Conservation (phyloP, 2,797 vertebrate species). For the Brachymystax lenok region DNA sequence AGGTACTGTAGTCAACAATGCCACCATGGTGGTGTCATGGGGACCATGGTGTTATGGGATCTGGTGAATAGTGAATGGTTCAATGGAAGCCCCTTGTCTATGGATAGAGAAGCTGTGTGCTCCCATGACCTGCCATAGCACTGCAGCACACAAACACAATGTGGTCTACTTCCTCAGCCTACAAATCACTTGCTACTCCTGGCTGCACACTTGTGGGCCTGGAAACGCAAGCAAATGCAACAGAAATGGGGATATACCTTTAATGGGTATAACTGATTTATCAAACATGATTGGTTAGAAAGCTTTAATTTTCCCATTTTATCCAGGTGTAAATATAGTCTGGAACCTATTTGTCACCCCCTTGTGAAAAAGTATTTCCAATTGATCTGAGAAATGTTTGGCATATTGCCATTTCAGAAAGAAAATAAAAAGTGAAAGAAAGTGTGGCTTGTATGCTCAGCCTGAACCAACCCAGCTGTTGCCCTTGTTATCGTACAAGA, state of each 20-base stretch:
- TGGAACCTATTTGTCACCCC: neutral
- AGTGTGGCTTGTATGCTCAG: neutral
- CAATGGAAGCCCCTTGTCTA: neutral
- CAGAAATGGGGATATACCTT: too few species aligned
- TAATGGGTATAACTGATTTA: too few species aligned
- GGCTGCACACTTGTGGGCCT: neutral
- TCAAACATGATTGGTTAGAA: neutral
- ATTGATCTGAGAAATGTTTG: neutral
- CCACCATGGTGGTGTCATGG: neutral
- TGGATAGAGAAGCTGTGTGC: neutral
- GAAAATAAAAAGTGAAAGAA: constrained; percentile 1
- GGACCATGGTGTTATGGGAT: constrained; percentile 6
- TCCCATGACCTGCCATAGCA: neutral
- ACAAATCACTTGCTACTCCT: constrained; percentile 8
- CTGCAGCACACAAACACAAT: constrained; percentile 8
- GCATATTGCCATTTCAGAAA: neutral
- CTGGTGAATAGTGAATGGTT: constrained; percentile 6
- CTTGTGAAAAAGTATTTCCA: neutral
- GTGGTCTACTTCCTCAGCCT: constrained; percentile 5
- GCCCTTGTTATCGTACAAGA: constrained; percentile 14
- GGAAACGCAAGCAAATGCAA: neutral
- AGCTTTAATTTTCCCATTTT: neutral
- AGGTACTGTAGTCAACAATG: constrained; percentile 75
- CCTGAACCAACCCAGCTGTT: neutral
- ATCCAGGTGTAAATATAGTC: neutral